Percentiles rank a stretch among this genome's conserved stretches.
phyloP scores from a whole-genome alignment of 2,888 invertebrate genomes.

The Tipula confusa region DNA sequence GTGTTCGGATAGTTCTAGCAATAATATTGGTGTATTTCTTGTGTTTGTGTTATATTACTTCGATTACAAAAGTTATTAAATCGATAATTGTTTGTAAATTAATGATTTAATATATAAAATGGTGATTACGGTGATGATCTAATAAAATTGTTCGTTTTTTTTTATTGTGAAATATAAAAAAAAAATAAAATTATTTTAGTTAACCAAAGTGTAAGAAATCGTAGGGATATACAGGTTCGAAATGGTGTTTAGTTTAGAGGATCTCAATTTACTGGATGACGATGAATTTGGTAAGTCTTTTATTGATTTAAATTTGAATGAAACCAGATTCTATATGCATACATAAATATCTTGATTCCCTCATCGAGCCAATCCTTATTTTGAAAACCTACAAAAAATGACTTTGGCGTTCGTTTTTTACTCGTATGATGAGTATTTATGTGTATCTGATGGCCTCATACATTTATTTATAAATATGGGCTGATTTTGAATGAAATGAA shows the following conservation, averaged over 20 bases:
- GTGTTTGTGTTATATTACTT: background rate
- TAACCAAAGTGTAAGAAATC: background rate
- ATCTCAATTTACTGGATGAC: background rate
- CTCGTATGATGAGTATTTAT: background rate
- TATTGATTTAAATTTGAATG: background rate
- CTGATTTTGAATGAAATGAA: background rate
- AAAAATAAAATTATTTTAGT: background rate
- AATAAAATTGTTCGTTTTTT: background rate
- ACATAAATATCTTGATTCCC: background rate
- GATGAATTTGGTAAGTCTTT: constrained; percentile 27
- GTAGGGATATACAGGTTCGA: background rate
- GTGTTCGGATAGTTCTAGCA: background rate
- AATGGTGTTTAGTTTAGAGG: constrained; percentile 30
- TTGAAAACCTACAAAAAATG: background rate
- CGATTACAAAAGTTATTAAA: background rate
- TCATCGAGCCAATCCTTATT: background rate
- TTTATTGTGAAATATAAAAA: background rate
- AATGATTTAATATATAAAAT: background rate
- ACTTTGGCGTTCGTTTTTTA: background rate
- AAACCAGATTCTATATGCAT: background rate
- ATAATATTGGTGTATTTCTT: background rate
- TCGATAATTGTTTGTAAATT: background rate
- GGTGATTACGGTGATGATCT: background rate
- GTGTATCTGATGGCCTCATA: background rate
- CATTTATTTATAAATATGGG: background rate